Conservation (phyloP, 2,797 vertebrate genomes). For the Gallinago nigripennis region DNA sequence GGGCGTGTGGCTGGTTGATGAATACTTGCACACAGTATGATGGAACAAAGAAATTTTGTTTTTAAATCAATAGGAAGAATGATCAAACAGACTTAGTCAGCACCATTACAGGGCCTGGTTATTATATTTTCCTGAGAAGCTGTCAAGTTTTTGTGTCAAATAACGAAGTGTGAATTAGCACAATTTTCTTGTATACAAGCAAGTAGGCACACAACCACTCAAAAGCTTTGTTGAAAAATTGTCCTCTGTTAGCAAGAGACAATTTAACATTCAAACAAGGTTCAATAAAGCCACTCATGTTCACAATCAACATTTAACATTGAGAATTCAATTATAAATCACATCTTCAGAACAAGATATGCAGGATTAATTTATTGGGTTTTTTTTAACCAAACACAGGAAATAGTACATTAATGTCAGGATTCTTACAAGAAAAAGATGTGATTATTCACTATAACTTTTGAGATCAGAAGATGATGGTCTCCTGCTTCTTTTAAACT, state of each 20-base stretch:
- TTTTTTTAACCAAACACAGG: not conserved
- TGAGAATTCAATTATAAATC: not conserved
- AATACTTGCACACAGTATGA: constrained; percentile 6
- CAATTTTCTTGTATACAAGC: not conserved
- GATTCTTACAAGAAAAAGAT: not conserved
- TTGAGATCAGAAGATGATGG: not conserved
- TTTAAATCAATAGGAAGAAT: constrained; percentile 29
- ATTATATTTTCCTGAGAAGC: not conserved
- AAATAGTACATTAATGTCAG: not conserved
- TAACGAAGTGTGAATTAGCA: not conserved
- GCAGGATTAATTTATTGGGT: not conserved
- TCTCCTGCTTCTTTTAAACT: not conserved
- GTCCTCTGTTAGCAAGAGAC: not conserved
- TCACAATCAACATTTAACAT: not conserved
- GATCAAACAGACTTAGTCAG: not conserved
- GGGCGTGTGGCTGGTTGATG: not conserved
- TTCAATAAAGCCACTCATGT: not conserved
- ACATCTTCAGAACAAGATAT: not conserved
- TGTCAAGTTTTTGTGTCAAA: not conserved
- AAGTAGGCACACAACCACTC: not conserved
- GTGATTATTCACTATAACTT: not conserved
- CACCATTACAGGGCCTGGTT: not conserved
- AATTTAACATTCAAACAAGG: not conserved
- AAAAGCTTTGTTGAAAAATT: not conserved
- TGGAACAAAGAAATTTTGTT: constrained; percentile 40